phyloP scores from a whole-genome alignment of 2,888 invertebrate species.

The Antheraea assamensis region DNA sequence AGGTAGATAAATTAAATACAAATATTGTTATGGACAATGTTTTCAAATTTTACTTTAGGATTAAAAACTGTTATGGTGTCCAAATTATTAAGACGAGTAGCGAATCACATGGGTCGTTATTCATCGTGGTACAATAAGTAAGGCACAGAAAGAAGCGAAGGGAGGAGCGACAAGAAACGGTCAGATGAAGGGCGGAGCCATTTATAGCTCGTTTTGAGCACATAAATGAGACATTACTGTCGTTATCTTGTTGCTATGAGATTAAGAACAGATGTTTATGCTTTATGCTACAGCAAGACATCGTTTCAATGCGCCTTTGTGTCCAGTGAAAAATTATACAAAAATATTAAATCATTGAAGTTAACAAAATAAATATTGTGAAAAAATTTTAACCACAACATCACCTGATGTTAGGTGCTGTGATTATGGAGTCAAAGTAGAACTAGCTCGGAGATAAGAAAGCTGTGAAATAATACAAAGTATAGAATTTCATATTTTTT shows the following conservation, averaged over 20 bases:
- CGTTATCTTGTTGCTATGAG: constrained; percentile 66
- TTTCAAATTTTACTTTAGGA: background rate
- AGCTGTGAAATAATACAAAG: constrained; percentile 71
- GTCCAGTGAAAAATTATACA: constrained; percentile 39
- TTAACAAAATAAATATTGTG: constrained; percentile 55
- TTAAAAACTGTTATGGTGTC: background rate
- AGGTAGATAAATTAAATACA: constrained; percentile 49
- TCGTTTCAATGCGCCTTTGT: constrained; percentile 38
- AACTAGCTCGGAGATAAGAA: constrained; percentile 48
- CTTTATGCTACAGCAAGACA: constrained; percentile 49
- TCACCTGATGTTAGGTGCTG: background rate
- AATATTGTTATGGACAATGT: constrained; percentile 8
- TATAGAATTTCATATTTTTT: constrained; percentile 75
- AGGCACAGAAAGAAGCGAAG: constrained; percentile 66
- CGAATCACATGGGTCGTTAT: constrained; percentile 65
- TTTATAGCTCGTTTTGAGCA: constrained; percentile 68
- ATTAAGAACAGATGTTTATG: constrained; percentile 58
- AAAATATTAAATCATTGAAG: constrained; percentile 52
- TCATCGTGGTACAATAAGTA: constrained; percentile 72
- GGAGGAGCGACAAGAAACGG: constrained; percentile 73
- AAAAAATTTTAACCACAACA: constrained; percentile 37
- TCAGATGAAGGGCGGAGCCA: constrained; percentile 71
- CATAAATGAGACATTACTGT: constrained; percentile 66
- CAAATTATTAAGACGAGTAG: constrained; percentile 43
- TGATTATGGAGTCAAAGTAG: background rate